Conservation (phyloP, 1,140 invertebrate species). For the Nomia melanderi region DNA sequence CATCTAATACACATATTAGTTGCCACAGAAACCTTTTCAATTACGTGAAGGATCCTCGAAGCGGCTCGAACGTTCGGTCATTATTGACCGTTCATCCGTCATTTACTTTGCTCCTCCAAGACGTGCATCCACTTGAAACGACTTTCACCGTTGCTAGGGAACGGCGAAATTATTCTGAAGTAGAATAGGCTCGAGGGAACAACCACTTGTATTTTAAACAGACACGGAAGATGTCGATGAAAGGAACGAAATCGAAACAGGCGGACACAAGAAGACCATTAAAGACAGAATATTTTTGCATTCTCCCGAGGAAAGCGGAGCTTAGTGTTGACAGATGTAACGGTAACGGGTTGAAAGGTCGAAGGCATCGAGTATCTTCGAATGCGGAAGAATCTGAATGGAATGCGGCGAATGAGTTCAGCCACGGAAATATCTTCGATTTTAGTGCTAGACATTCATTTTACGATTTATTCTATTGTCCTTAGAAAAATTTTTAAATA, state of each 20-base stretch:
- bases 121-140: slow-evolving; percentile 6
- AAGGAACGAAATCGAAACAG: slow-evolving; percentile 41
- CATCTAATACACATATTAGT: slow-evolving; percentile 14
- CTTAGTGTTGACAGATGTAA: slow-evolving; percentile 31
- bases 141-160: slow-evolving; percentile 20
- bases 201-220: slow-evolving; percentile 23
- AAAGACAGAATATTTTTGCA: slow-evolving; percentile 31
- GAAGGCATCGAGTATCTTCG: not conserved
- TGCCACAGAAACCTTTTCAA: slow-evolving; percentile 18
- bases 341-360: slow-evolving; percentile 12
- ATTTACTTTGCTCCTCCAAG: slow-evolving; percentile 16
- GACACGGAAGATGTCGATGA: not conserved
- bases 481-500: too few relatives aligned
- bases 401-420: not conserved
- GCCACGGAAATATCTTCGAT: not conserved
- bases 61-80: slow-evolving; percentile 23
- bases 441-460: too few relatives aligned
- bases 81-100: not conserved
- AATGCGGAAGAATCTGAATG: not conserved
- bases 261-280: slow-evolving; percentile 46
- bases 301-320: slow-evolving; percentile 6
- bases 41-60: slow-evolving; percentile 26
- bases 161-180: slow-evolving; percentile 27
- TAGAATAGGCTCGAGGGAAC: slow-evolving; percentile 8
- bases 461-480: too few relatives aligned